Evolutionary conservation across 2,797 vertebrate species (phyloP), one percentile per base, ranked within the genome.

Genomic region (Eutrigla gurnardus): DNA sequence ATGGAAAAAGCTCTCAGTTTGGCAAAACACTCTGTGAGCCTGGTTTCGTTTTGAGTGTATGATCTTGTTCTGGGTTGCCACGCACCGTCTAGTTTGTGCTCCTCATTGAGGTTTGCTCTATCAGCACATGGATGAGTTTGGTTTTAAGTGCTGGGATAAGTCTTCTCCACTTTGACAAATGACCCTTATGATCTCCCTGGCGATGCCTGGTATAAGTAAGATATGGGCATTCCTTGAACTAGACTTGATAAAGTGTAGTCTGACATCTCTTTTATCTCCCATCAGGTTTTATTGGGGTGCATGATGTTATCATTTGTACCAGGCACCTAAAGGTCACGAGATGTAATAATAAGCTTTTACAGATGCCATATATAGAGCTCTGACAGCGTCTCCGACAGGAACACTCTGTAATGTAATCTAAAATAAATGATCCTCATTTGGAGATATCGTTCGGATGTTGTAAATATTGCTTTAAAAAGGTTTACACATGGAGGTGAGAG

Each of bases 401-500:
- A 86, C 71, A 78, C 69, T 81, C 60, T 87, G 73, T 75, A 72
- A 82, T 76, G 78, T 68, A 52, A 81, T 82, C 66, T 69, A 58
- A 72, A 85, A 82, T 77, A 75, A 82, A 81, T 77, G 59, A 77
- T 65, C 50, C 67, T 69, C 68, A 78, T 71, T 84, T 46, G 68
- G 69, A 82, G 52, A 61, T 65, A 61, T 57, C 37, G 75, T 61
- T 75, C 11, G 36, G 65, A 77, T 78, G 67, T 73, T 90, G 81
- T 91, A 89, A 92, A 92, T 90, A 91, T 86, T 90, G 65, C 78
- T 91, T 83, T 87, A 81, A 88, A 85, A 73, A 47, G 66, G 83
- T 92, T 91, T 91, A 88, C 75, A 87, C 73, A 35, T 73, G 37
- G 84, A 91, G 85, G 91, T 91, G 88, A 88, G 86, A 88, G 63